A percentile compares a stretch with the other conserved stretches of the same genome.
phyloP scores from a whole-genome alignment of 1,140 invertebrate genomes.

The Anadara kagoshimensis region DNA sequence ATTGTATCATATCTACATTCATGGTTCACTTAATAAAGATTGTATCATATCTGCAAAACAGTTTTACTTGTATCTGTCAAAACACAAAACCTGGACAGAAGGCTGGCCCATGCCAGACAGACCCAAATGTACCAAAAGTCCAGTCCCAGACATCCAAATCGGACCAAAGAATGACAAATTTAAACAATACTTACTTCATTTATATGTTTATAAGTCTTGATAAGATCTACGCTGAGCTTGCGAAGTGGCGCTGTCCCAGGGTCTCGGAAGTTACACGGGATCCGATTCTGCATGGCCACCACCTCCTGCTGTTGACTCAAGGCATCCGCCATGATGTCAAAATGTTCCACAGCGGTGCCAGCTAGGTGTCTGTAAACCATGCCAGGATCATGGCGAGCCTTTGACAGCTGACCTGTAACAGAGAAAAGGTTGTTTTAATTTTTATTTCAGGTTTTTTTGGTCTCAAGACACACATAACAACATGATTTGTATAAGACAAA shows the following conservation, averaged over 20 bases:
- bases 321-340: constrained; percentile 63
- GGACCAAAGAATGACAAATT: too few relatives aligned
- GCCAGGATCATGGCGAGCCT: constrained; percentile 52
- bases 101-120: too few relatives aligned
- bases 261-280: constrained; percentile 84
- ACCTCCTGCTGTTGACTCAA: constrained; percentile 63
- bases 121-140: too few relatives aligned
- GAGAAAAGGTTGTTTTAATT: constrained; percentile 5
- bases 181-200: constrained; percentile 95
- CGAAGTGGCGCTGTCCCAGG: constrained; percentile 92
- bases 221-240: constrained; percentile 98
- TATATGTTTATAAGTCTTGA: constrained; percentile 99
- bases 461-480: too few relatives aligned
- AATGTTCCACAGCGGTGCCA: constrained; percentile 46
- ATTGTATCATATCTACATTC: too few relatives aligned
- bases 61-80: too few relatives aligned
- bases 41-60: too few relatives aligned
- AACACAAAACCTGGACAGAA: too few relatives aligned
- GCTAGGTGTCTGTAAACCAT: constrained; percentile 54
- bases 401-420: constrained; percentile 57
- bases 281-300: constrained; percentile 68
- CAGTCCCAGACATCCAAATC: too few relatives aligned
- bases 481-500: too few relatives aligned
- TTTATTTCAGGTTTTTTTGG: constrained; percentile 12
- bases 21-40: too few relatives aligned